Evolutionary conservation across 2,888 invertebrate species (phyloP), one percentile per base, ranked within the genome.

Genomic region (Tridacna crocea): DNA sequence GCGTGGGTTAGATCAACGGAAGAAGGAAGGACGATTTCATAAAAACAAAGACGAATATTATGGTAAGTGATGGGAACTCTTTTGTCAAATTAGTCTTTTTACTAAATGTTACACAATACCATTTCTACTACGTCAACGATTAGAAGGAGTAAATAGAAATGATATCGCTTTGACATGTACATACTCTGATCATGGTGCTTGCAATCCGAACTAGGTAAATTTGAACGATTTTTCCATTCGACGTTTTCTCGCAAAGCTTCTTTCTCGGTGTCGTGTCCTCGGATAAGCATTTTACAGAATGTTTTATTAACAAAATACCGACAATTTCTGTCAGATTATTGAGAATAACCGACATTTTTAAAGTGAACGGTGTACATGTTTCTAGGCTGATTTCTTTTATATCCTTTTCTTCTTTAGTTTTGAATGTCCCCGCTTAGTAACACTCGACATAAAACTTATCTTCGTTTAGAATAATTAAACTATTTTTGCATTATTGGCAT

Each of bases 71-170:
- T 36, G 36, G 36, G 36, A 36, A 55, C 55, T n/a, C n/a, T 6
- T 55, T 55, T 55, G 55, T 55, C 55, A 55, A 55, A 55, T 55
- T 55, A 55, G n/a, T 55, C 17, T 55, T 17, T 55, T 6, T 17
- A 55, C 55, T 55, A 55, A 55, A 55, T 55, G 55, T 55, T 55
- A 36, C 36, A n/a, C n/a, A 55, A 55, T n/a, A 55, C 55, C 55
- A 55, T 55, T 55, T 10, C 55, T 55, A 55, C n/a, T 55, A 55
- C 55, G 55, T 6, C n/a, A 55, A 6, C 10, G 55, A 55, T 55
- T 6, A 19, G 2, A n/a, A 55, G 55, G 55, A 55, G 55, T 55
- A 55, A 55, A 55, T 55, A 55, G 55, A 55, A 55, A 6, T 55
- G 55, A 10, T 19, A 55, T 10, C 55, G 55, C 55, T 55, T 55